Percentiles rank a stretch among this genome's conserved stretches.
phyloP scores from a whole-genome alignment of 1,140 invertebrate genomes.

The Eriocheir sinensis region DNA sequence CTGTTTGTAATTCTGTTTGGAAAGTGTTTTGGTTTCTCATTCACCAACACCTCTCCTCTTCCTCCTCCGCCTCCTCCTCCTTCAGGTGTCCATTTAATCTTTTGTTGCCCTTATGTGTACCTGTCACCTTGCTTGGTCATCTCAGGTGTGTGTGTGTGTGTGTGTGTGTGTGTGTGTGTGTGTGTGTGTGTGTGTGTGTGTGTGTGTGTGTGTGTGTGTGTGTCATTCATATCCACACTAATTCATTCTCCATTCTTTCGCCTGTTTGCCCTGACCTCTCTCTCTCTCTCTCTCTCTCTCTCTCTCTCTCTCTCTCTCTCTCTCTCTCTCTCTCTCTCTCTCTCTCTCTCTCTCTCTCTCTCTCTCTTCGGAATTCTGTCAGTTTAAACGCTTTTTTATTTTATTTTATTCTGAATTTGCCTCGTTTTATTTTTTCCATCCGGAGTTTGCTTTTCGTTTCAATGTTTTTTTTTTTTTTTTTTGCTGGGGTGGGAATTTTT shows the following conservation, averaged over 20 bases:
- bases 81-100: too few relatives aligned
- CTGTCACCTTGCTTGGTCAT: too few relatives aligned
- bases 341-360: not conserved
- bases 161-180: too few relatives aligned
- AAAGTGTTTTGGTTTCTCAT: not conserved
- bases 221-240: not conserved
- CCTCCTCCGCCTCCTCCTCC: not conserved
- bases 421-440: not conserved
- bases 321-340: constrained; percentile 38
- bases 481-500: not conserved
- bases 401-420: not conserved
- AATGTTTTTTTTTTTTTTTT: not conserved
- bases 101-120: not conserved
- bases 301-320: not conserved
- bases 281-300: not conserved
- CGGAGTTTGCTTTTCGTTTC: not conserved
- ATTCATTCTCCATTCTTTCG: not conserved
- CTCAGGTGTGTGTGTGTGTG: too few relatives aligned
- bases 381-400: not conserved
- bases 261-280: not conserved
- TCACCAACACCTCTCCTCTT: not conserved
- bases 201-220: not conserved
- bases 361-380: not conserved
- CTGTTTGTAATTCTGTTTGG: not conserved
- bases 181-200: too few relatives aligned